A percentile compares a stretch with the other conserved stretches of the same genome.
phyloP scores from a whole-genome alignment of 2,113 vertebrate species.

The Piprites chloris region DNA sequence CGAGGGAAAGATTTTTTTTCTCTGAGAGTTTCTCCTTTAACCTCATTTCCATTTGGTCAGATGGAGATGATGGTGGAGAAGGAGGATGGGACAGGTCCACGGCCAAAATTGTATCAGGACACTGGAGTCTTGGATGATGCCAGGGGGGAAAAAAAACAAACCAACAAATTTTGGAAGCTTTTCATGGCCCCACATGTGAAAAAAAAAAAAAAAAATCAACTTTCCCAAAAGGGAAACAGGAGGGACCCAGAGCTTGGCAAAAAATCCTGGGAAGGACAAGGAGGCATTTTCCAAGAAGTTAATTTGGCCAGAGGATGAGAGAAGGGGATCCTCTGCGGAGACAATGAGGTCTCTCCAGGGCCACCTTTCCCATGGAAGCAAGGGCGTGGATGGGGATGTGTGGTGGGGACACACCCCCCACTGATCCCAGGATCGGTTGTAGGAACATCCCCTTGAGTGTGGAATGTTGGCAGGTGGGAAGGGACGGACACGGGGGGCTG shows the following conservation, averaged over 20 bases:
- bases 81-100: background rate
- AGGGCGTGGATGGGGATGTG: accelerated
- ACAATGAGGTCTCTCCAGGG: background rate
- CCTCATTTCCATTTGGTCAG: background rate
- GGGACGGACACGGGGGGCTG: background rate
- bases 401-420: background rate
- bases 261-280: background rate
- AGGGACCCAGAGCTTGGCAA: background rate
- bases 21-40: background rate
- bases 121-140: background rate
- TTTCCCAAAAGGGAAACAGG: background rate
- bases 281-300: background rate
- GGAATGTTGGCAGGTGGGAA: background rate
- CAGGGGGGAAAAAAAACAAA: background rate
- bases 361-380: background rate
- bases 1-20: background rate
- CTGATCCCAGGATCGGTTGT: background rate
- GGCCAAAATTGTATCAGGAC: background rate
- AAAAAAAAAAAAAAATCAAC: background rate
- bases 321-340: background rate
- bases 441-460: background rate
- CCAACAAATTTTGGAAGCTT: background rate
- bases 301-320: background rate
- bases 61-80: background rate
- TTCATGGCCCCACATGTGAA: background rate